Evolutionary conservation across 2,797 vertebrate genomes (phyloP), one percentile per base, ranked within the genome.

Genomic region (Cryptoblepharus egeriae): DNA sequence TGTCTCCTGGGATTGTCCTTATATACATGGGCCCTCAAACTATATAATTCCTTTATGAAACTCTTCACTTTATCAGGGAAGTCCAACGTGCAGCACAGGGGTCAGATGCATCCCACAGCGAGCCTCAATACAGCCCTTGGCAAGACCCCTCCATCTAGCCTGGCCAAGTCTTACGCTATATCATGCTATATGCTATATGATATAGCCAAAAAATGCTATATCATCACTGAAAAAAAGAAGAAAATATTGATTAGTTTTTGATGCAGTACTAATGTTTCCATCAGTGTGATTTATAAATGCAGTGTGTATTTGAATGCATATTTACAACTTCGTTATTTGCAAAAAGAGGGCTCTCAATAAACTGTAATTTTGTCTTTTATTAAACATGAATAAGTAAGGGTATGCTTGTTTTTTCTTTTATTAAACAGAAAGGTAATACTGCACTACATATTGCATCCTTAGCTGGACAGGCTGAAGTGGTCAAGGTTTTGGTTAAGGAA

Each of bases 391-490:
- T 67, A 67, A 67, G 37, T 65, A 11, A 63, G 57, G 39, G n/a
- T 63, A 22, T 37, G 15, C 58, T 0, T 84, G 45, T 74, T 22
- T 4, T 24, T 80, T 80, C 16, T 93, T 88, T 83, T 45, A 22
- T 58, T 0, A 72, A 79, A 79, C 95, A 99, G 99, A 99, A 99
- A 95, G 99, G 99, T 83, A 99, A 99, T 91, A 98, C 98, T 4
- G 98, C 99, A 61, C 97, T 99, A 30, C 99, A 99, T 86, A 99
- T 99, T n/a, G 98, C 99, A 18, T 97, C 98, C 15, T 81, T 99
- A 93, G 99, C 99, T 2, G 99, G 99, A 77, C 98, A 99, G 91
- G 96, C 94, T 69, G 97, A 98, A 87, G 98, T 99, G 18, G 98
- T 98, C 28, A 97, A 96, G 75, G 94, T 98, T 55, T 95, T 99